Conservation (phyloP, 2,888 invertebrate genomes). For the Pogonocherus hispidulus region DNA sequence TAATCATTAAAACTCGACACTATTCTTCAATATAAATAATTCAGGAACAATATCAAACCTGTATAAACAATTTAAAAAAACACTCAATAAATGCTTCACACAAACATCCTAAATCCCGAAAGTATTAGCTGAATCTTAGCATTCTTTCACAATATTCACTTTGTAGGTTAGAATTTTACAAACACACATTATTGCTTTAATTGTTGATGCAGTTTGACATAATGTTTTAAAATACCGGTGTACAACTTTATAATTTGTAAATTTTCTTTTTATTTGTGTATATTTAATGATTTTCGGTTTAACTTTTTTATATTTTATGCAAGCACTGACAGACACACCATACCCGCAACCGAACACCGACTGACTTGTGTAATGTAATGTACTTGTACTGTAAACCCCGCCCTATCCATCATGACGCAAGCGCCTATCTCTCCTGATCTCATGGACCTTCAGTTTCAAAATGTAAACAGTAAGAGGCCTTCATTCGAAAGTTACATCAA, state of each 20-base stretch:
- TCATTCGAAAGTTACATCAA: neutral
- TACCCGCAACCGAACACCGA: conserved; percentile 42
- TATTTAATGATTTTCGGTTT: conserved; percentile 31
- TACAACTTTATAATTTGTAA: conserved; percentile 13
- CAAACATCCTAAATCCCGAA: conserved; percentile 24
- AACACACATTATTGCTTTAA: conserved; percentile 41
- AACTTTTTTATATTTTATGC: conserved; percentile 27
- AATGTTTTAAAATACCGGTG: conserved; percentile 22
- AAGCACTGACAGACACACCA: conserved; percentile 28
- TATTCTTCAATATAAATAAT: conserved; percentile 39
- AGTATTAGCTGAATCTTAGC: conserved; percentile 35
- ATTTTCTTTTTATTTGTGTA: conserved; percentile 15
- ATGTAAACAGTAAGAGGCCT: conserved; percentile 15
- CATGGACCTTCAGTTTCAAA: conserved; percentile 46
- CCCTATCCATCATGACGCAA: conserved; percentile 56
- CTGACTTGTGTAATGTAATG: conserved; percentile 34
- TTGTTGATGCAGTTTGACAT: conserved; percentile 36
- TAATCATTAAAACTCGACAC: conserved; percentile 47
- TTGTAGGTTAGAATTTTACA: conserved; percentile 56
- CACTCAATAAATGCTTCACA: conserved; percentile 14
- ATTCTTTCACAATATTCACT: conserved; percentile 49
- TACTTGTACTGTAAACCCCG: conserved; percentile 50
- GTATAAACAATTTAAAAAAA: conserved; percentile 34
- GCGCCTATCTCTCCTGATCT: conserved; percentile 56
- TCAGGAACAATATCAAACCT: neutral